phyloP scores from a whole-genome alignment of 1,140 invertebrate species.

The Fopius arisanus region DNA sequence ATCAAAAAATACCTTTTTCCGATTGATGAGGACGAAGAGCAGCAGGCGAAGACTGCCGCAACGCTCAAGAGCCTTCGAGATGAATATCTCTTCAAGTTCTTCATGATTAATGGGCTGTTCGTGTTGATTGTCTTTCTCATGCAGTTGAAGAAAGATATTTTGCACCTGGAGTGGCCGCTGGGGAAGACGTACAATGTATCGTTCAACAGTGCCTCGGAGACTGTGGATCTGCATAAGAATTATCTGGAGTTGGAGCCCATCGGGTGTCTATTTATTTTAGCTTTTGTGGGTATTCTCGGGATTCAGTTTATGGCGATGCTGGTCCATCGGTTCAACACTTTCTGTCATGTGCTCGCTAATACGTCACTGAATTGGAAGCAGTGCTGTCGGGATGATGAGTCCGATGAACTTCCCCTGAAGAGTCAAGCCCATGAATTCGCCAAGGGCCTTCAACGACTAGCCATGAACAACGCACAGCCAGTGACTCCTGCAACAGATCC shows the following conservation, averaged over 20 bases:
- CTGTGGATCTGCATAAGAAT: slow-evolving; percentile 62
- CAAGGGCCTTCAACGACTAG: slow-evolving; percentile 67
- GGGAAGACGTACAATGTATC: slow-evolving; percentile 74
- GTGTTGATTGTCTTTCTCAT: slow-evolving; percentile 82
- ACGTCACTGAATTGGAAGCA: slow-evolving; percentile 67
- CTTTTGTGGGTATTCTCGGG: slow-evolving; percentile 64
- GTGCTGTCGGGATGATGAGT: slow-evolving; percentile 48
- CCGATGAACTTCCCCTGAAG: slow-evolving; percentile 65
- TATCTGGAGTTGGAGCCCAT: slow-evolving; percentile 73
- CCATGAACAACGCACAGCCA: slow-evolving; percentile 49
- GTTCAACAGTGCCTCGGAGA: slow-evolving; percentile 62
- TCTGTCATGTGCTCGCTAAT: slow-evolving; percentile 84
- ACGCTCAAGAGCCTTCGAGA: slow-evolving; percentile 75
- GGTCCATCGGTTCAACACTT: slow-evolving; percentile 83
- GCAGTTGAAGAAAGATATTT: slow-evolving; percentile 76
- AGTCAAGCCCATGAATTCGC: slow-evolving; percentile 71
- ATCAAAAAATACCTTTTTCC: slow-evolving; percentile 78
- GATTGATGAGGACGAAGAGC: slow-evolving; percentile 68
- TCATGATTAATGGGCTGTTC: slow-evolving; percentile 86
- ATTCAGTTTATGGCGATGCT: slow-evolving; percentile 88
- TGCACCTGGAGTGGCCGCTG: slow-evolving; percentile 78
- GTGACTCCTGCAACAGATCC: slow-evolving; percentile 31
- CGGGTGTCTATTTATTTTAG: slow-evolving; percentile 55
- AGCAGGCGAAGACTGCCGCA: slow-evolving; percentile 62
- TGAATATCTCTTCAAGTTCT: slow-evolving; percentile 79